A percentile compares a stretch with the other conserved stretches of the same genome.
Conservation (phyloP, 2,113 vertebrate species). For the Chlamydotis undulata region DNA sequence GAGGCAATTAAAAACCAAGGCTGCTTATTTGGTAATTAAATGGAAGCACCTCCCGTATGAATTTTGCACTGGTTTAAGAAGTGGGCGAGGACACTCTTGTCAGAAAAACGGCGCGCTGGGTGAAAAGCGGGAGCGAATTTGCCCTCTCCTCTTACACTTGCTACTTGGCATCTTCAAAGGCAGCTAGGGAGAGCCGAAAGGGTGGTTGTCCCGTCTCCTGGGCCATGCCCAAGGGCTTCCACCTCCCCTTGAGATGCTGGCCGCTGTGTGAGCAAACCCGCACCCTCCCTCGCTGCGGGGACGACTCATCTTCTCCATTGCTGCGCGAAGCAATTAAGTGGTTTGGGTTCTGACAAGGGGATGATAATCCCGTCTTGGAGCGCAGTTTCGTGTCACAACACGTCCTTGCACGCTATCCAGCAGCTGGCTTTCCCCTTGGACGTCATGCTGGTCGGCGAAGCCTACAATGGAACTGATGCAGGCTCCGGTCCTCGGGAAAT, state of each 20-base stretch:
- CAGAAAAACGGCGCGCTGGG: rapidly evolving
- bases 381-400: background rate
- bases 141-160: background rate
- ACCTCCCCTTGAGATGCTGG: background rate
- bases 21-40: background rate
- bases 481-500: background rate
- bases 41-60: rapidly evolving
- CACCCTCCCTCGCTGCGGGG: background rate
- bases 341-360: background rate
- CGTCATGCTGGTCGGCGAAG: background rate
- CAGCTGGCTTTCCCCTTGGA: background rate
- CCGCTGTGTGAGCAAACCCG: background rate
- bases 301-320: background rate
- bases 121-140: background rate
- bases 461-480: background rate
- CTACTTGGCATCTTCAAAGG: background rate
- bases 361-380: background rate
- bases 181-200: background rate
- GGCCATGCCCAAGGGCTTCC: background rate
- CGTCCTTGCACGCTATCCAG: background rate
- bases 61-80: background rate
- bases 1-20: background rate
- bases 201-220: background rate
- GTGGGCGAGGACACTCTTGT: background rate
- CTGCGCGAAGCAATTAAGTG: background rate